Evolutionary conservation across 2,113 vertebrate species (phyloP).

Genomic region (Tiliqua scincoides): DNA sequence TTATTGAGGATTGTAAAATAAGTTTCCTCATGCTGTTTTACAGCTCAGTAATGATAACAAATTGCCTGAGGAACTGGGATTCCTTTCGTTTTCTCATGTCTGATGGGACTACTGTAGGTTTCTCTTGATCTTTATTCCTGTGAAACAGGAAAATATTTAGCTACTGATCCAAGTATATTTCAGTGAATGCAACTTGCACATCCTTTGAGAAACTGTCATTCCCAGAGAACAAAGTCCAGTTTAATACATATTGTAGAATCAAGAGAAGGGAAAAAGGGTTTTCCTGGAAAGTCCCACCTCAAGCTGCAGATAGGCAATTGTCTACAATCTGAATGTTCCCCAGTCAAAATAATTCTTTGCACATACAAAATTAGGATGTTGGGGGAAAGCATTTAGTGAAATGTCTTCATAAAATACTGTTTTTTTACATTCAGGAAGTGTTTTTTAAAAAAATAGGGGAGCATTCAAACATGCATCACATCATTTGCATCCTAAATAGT

Average conservation of each 20-base stretch:
- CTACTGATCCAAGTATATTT: neutral
- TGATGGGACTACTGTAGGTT: neutral
- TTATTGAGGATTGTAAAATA: slow-evolving; percentile 29
- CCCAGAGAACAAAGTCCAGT: neutral
- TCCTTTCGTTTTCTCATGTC: slow-evolving; percentile 36
- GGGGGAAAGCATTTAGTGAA: neutral
- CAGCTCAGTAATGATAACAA: neutral
- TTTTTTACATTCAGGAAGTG: neutral
- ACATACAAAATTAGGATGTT: neutral
- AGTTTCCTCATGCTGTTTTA: neutral
- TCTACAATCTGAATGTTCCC: neutral
- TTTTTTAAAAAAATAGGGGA: neutral
- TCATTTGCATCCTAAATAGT: neutral
- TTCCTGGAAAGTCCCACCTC: neutral
- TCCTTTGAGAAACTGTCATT: neutral
- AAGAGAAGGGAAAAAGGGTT: neutral
- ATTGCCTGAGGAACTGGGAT: slow-evolving; percentile 31
- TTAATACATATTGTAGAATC: neutral
- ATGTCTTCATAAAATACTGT: neutral
- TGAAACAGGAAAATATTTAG: neutral
- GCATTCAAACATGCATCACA: neutral
- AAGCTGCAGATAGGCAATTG: neutral
- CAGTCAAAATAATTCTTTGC: neutral
- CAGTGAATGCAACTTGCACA: neutral
- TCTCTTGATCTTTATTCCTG: neutral